Base-by-base conservation (phyloP, 2,797 vertebrate species). In the Limnodromus scolopaceus region DNA sequence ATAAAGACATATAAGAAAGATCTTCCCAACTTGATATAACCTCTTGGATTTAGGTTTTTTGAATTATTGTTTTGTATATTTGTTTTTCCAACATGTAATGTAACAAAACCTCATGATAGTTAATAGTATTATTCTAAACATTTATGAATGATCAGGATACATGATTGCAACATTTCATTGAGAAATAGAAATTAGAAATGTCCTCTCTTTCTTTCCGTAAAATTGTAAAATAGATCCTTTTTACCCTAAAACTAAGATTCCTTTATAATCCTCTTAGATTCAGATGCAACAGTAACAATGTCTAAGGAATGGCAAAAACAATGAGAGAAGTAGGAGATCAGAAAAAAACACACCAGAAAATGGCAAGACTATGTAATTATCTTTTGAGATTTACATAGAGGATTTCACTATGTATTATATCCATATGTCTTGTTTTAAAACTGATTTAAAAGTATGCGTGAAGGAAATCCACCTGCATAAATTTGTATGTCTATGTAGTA, bases 401-500 rank as follows among this genome's bases (percentile, higher is more conserved):
- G 28, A 84, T 83, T 85, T 81, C 17, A 27, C 6, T 19, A 34
- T 39, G 16, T 54, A 8, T 49, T 83, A 23, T 13, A 41, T 25
- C 32, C 34, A 16, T 10, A 12, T 20, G 45, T 66, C 16, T 57
- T 72, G 2, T 57, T 89, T 89, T 46, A 87, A 87, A 85, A 74
- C 43, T 16, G 11, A 70, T 89, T 87, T 74, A 36, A 84, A 84
- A 68, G 11, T 18, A 38, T 23, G 3, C 25, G 2, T 70, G 54
- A 80, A 57, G 34, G 25, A 91, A 69, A 93, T 75, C 14, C n/a
- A 80, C 32, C 45, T 36, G 32, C 49, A 83, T n/a, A 63, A 77
- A 71, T 87, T 72, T 39, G 5, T 82, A 1, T 72, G 65, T 49
- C 14, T 75, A 28, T 19, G 20, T 28, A 57, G 17, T 28, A 75